These are phyloP conservation scores for Pygoscelis antarcticus DNA, from an alignment of 2,113 vertebrate genomes.

Conservation along the genomic window DNA sequence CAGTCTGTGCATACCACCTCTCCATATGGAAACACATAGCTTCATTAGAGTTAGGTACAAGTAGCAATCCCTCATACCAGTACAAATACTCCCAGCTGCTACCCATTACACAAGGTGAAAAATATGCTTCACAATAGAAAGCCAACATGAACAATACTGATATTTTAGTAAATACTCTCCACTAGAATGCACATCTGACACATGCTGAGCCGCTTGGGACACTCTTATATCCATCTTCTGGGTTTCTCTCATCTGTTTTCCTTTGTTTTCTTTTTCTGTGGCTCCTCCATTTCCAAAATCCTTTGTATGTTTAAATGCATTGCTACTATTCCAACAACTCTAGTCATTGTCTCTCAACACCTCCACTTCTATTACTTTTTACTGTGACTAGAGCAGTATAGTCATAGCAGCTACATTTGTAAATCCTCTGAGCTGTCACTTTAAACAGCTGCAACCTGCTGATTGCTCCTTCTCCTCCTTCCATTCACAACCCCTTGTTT, in stretches of 20 bases:
- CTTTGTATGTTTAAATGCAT: neutral
- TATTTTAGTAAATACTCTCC: conserved; percentile 41
- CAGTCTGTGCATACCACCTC: neutral
- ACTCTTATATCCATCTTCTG: neutral
- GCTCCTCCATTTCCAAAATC: conserved; percentile 37
- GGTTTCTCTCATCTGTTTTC: conserved; percentile 1
- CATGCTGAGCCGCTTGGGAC: neutral
- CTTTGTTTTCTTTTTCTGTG: neutral
- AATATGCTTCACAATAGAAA: conserved; percentile 24
- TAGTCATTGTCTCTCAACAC: conserved; percentile 9
- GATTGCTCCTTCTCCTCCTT: neutral
- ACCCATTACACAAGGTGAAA: conserved; percentile 19
- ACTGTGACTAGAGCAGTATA: conserved; percentile 9
- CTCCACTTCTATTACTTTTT: neutral
- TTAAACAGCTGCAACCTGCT: neutral
- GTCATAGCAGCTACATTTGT: neutral
- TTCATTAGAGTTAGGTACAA: neutral
- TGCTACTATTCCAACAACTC: neutral
- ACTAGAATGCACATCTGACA: neutral
- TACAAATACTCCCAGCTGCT: neutral
- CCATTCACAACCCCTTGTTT: neutral
- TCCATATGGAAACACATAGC: neutral
- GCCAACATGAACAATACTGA: neutral
- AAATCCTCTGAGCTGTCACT: neutral
- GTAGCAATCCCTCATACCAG: neutral